Conservation (phyloP, 1,140 invertebrate genomes). For the Drosophila bifasciata region DNA sequence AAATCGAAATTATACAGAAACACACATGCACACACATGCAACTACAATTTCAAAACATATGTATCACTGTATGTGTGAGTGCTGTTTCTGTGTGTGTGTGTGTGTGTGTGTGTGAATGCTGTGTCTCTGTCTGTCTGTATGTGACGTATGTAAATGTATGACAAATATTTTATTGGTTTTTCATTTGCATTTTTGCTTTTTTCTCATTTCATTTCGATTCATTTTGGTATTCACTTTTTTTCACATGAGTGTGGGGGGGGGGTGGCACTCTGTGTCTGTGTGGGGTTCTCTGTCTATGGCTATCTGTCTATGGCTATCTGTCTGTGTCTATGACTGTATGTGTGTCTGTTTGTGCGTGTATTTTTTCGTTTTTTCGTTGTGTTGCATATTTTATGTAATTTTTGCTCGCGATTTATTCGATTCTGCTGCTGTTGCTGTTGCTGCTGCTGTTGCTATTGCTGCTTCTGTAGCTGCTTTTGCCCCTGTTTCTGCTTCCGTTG, state of each 20-base stretch:
- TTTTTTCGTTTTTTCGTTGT: not conserved
- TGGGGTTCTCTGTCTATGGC: too few relatives aligned
- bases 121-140: not conserved
- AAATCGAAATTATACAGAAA: constrained; percentile 66
- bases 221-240: constrained; percentile 5
- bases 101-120: too few relatives aligned
- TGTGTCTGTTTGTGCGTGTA: not conserved
- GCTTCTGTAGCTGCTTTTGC: not conserved
- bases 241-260: too few relatives aligned
- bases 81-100: too few relatives aligned
- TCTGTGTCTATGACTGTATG: too few relatives aligned
- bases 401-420: constrained; percentile 28
- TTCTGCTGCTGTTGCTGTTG: constrained; percentile 1
- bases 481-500: not conserved
- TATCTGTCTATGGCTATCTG: too few relatives aligned
- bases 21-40: constrained; percentile 5
- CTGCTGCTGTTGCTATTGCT: constrained; percentile 1
- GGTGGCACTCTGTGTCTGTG: too few relatives aligned
- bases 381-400: constrained; percentile 39
- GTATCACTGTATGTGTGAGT: too few relatives aligned
- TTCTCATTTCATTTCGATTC: constrained; percentile 27
- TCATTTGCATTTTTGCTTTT: constrained; percentile 63
- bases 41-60: not conserved
- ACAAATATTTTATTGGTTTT: constrained; percentile 70
- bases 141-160: constrained; percentile 54